Evolutionary conservation across 1,140 invertebrate species (phyloP), one percentile per base, ranked within the genome.

Genomic region (Augochlora pura): DNA sequence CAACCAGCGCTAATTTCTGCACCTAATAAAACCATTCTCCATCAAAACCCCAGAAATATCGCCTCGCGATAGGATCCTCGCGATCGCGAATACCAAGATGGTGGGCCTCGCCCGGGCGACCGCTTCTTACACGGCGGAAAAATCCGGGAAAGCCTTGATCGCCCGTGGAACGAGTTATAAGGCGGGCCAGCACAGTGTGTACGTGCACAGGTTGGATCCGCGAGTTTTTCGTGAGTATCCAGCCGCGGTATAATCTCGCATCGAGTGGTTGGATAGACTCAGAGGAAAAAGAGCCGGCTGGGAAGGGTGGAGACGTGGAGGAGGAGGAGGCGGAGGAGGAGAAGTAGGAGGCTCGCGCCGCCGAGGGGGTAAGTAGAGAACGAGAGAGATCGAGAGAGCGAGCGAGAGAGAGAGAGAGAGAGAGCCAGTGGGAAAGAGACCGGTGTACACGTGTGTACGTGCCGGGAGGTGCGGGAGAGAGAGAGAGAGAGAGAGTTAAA

Each of bases 401-500:
- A 54, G 52, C 7, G 52, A n/a, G 52, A 54, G 54, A n/a, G 54
- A 57, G 54, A n/a, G 21, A 52, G 21, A n/a, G 54, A 57, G 12
- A 16, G 49, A 14, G n/a, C n/a, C n/a, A 14, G 49, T 1, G 49
- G 16, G 49, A 16, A 14, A 52, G 21, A 57, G 54, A 57, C 6
- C 6, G 54, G 21, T 21, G 49, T 52, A 52, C 49, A 52, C 49
- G 49, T 21, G 49, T 52, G 49, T 52, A 52, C 21, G 49, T 52
- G 49, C 21, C 49, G 49, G 85, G 75, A 69, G 86, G 78, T 64
- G 77, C n/a, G 72, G 70, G 69, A 57, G 42, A n/a, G n/a, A n/a
- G n/a, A 32, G 80, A 81, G 88, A n/a, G n/a, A n/a, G n/a, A n/a
- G n/a, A 32, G 80, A 81, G 88, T 89, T 90, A 91, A 92, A 91